Percentiles rank a stretch among this genome's conserved stretches.
These are phyloP conservation scores for Sebastes itinus DNA, from an alignment of 2,797 vertebrate genomes.

Conservation along the genomic window DNA sequence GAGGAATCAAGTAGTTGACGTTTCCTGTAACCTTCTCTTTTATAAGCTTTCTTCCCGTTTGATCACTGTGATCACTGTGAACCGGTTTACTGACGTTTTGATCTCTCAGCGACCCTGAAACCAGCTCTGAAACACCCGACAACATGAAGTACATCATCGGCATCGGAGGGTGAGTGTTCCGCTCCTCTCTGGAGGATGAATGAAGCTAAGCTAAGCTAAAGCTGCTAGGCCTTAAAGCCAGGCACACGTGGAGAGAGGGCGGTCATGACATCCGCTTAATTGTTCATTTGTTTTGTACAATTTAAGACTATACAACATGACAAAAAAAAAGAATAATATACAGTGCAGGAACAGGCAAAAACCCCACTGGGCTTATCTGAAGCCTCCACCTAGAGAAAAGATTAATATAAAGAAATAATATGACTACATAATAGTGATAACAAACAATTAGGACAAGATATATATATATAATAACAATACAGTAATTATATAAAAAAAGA, in stretches of 20 bases:
- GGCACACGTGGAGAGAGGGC: conserved; percentile 60
- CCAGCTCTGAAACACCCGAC: conserved; percentile 25
- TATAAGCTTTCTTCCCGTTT: conserved; percentile 79
- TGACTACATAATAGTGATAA: too few relatives aligned
- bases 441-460: too few relatives aligned
- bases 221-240: conserved; percentile 34
- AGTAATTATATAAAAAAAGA: too few relatives aligned
- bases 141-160: conserved; percentile 90
- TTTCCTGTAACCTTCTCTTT: conserved; percentile 82
- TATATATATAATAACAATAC: too few relatives aligned
- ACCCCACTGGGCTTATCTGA: too few relatives aligned
- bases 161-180: conserved; percentile 87
- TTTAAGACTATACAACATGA: too few relatives aligned
- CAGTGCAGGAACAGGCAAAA: too few relatives aligned
- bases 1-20: conserved; percentile 87
- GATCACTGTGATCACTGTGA: conserved; percentile 56
- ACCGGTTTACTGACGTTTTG: conserved; percentile 52
- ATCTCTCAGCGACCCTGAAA: conserved; percentile 23
- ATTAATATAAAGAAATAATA: too few relatives aligned
- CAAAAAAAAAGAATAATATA: too few relatives aligned
- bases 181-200: neutral
- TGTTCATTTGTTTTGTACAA: too few relatives aligned
- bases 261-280: neutral
- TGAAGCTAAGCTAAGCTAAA: conserved; percentile 36
- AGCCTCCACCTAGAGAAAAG: too few relatives aligned